Percentiles rank a stretch among this genome's conserved stretches.
These are phyloP conservation scores for Raja brachyura DNA, from an alignment of 2,113 vertebrate genomes.

Conservation along the genomic window DNA sequence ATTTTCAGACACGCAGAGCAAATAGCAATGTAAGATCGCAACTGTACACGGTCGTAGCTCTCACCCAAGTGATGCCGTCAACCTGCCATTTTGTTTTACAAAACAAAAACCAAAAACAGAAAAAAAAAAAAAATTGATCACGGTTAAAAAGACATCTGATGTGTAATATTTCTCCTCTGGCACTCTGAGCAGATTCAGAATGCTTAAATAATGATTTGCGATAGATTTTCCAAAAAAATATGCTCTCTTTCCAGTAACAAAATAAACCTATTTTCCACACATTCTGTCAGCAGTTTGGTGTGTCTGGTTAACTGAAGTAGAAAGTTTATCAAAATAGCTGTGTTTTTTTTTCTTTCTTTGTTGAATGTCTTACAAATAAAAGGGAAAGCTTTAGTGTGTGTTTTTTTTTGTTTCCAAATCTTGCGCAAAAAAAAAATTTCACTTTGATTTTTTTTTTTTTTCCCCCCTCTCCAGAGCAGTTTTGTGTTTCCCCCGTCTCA, in stretches of 20 bases:
- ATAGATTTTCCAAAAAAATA: slow-evolving; percentile 31
- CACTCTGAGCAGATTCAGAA: slow-evolving; percentile 35
- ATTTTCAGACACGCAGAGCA: neutral
- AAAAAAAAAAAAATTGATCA: slow-evolving; percentile 24
- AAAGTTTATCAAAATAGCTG: slow-evolving; percentile 37
- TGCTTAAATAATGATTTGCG: slow-evolving; percentile 36
- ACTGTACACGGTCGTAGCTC: slow-evolving; percentile 17
- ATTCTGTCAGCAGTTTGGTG: slow-evolving; percentile 17
- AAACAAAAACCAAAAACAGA: neutral
- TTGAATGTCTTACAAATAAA: slow-evolving; percentile 33
- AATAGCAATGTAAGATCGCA: neutral
- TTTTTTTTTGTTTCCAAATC: slow-evolving; percentile 4
- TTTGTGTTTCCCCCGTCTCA: neutral
- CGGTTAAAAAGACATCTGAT: slow-evolving; percentile 35
- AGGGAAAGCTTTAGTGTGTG: slow-evolving; percentile 17
- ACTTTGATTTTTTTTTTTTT: neutral
- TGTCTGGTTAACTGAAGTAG: slow-evolving; percentile 28
- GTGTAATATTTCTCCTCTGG: slow-evolving; percentile 33
- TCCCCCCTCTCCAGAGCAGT: slow-evolving; percentile 19
- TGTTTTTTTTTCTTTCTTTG: slow-evolving; percentile 25
- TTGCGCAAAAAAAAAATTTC: neutral
- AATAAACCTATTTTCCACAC: slow-evolving; percentile 35
- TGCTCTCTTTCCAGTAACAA: slow-evolving; percentile 34
- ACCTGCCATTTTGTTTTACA: slow-evolving; percentile 18
- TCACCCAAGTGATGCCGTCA: neutral